Evolutionary conservation across 2,888 invertebrate species (phyloP).

Genomic region (Orthosia gothica): DNA sequence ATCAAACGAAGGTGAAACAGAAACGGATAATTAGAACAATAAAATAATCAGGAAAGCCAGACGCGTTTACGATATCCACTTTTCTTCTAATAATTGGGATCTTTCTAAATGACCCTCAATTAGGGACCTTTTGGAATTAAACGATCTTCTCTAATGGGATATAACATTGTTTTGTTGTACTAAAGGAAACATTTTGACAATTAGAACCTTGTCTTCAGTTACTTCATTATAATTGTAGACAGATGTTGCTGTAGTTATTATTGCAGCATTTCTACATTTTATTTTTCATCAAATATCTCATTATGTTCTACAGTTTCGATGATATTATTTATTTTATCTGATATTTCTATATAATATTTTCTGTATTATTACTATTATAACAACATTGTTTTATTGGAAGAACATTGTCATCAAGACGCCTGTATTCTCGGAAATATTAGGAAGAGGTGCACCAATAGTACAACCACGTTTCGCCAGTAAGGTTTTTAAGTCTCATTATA

Average conservation of each 20-base stretch:
- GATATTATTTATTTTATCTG: background rate
- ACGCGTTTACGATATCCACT: conserved; percentile 43
- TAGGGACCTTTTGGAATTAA: conserved; percentile 43
- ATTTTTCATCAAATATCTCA: background rate
- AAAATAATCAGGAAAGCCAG: conserved; percentile 49
- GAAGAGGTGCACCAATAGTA: too few relatives aligned
- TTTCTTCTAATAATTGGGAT: conserved; percentile 56
- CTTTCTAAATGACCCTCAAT: conserved; percentile 49
- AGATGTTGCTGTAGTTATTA: background rate
- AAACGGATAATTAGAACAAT: conserved; percentile 55
- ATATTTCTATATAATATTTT: too few relatives aligned
- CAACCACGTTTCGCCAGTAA: too few relatives aligned
- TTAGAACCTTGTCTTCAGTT: conserved; percentile 23
- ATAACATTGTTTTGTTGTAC: conserved; percentile 20
- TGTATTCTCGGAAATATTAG: too few relatives aligned
- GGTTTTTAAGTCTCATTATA: too few relatives aligned
- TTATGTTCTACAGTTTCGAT: background rate
- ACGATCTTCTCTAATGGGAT: conserved; percentile 28
- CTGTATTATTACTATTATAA: too few relatives aligned
- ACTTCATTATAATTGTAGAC: conserved; percentile 11
- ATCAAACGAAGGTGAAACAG: conserved; percentile 33
- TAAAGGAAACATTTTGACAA: conserved; percentile 10
- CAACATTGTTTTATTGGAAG: too few relatives aligned
- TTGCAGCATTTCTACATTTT: background rate
- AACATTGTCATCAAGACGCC: too few relatives aligned